Base-by-base conservation (phyloP, 2,797 vertebrate species). In the Gymnoscopelus microlampas region DNA sequence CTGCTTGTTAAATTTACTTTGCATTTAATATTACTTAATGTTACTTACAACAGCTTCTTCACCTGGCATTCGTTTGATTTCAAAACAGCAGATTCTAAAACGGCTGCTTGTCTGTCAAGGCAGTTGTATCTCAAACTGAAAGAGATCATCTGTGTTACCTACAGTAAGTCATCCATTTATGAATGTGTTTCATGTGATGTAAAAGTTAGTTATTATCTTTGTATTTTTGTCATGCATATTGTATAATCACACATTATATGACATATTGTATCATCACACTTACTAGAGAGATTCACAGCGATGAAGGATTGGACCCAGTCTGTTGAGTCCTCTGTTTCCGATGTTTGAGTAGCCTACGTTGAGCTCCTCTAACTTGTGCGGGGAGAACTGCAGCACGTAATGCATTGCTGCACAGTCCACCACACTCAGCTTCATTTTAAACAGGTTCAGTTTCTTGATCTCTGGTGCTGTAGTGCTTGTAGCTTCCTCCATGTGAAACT, bases 311-410 rank as follows among this genome's bases (percentile, higher is more conserved):
- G 90, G 90, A 14, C 81, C 70, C n/a, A 93, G 73, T 49, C 81
- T 77, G 29, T 58, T 70, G 5, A 93, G 66, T 15, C 92, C 91
- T 67, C 78, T 81, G 76, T 89, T 90, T 59, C 92, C 91, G 11
- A 92, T 90, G 80, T 91, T 94, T 48, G 90, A 91, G 71, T 92
- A 93, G n/a, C 91, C 91, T 29, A 94, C 70, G 68, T 94, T 93
- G 60, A 93, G 83, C 57, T 91, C 90, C 60, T 84, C 73, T 24
- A 93, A 77, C 8, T 61, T 76, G 80, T 85, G 82, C 14, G 71
- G 64, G 1, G 91, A 92, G 73, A 90, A 91, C 78, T 91, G 80
- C 49, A 93, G 76, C 7, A 92, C 88, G 0, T 93, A 92, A 13
- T 87, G 86, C 53, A 93, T 73, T 1, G 87, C 87, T 15, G 89